Evolutionary conservation across 2,888 invertebrate species (phyloP), one percentile per base, ranked within the genome.

Genomic region (Brachyptera putata): DNA sequence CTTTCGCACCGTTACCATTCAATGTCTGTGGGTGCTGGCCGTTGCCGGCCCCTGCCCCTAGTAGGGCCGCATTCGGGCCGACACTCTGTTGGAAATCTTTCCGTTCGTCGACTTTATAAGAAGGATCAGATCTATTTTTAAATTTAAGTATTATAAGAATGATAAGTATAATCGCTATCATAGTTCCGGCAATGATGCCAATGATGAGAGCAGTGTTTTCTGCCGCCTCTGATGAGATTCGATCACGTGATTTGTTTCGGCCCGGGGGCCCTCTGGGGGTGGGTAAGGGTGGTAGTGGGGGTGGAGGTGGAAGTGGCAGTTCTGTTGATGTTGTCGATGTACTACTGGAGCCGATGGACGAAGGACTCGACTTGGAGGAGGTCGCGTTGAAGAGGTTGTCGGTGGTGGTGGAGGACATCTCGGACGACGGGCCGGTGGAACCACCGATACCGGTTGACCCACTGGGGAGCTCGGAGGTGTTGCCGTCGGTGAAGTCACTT

Each of bases 61-160:
- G 76, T 34, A 90, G 76, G 3, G 90, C 90, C 0, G 90, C 89
- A 70, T 86, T 87, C 41, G 90, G 90, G 56, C 89, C 87, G 71
- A 89, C 87, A 30, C 62, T 63, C 21, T 39, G 65, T 58, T 81
- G 84, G 63, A 83, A 84, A 70, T 84, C 85, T 71, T 87, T 85
- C 71, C 86, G 87, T 68, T 94, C 91, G 70, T 95, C 95, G 63
- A 95, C 89, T 75, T 95, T 96, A 74, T 95, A 96, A 58, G 89
- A 88, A n/a, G 89, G 87, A 73, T 94, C 93, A 56, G 91, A 86
- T 64, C 91, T 84, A 72, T 84, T 82, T 71, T 89, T 84, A 75
- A 93, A 89, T 77, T 93, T 92, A 68, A 95, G 83, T 68, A 96
- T 91, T 62, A 95, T 82, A 63, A 97, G 83, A 58, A 95, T 89